Evolutionary conservation across 92 coral and sea anemone genomes (phyloP).

Genomic region (Bergia sp.): DNA sequence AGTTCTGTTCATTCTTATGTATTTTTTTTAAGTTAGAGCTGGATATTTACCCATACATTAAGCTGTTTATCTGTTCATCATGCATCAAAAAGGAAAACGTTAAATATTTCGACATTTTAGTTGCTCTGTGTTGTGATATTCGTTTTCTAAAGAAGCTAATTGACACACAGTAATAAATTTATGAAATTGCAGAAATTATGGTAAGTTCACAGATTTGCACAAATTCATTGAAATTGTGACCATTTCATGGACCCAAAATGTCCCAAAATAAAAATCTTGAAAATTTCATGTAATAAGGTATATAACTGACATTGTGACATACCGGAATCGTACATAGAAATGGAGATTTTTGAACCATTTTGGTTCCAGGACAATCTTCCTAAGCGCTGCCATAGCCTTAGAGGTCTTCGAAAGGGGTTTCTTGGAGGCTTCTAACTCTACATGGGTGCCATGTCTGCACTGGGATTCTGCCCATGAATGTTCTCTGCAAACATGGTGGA

Average conservation of each 20-base stretch:
- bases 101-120: background rate
- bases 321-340: conserved; percentile 62
- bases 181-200: no score
- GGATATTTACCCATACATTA: background rate
- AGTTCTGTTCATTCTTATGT: background rate
- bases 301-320: no score
- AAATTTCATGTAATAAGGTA: no score
- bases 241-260: no score
- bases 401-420: conserved; percentile 41
- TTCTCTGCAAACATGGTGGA: conserved; percentile 63
- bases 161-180: no score
- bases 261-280: no score
- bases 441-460: conserved; percentile 49
- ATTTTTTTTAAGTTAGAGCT: background rate
- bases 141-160: conserved; percentile 8
- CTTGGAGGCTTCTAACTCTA: conserved; percentile 32
- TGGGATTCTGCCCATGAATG: conserved; percentile 56
- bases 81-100: background rate
- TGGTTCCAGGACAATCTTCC: conserved; percentile 47
- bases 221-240: no score
- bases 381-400: conserved; percentile 48
- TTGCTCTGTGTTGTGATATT: background rate
- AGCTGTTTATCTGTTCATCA: background rate
- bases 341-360: conserved; percentile 56
- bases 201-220: no score